These are phyloP conservation scores for Chaitophorus viminalis DNA, from an alignment of 2,888 invertebrate species.

Conservation along the genomic window DNA sequence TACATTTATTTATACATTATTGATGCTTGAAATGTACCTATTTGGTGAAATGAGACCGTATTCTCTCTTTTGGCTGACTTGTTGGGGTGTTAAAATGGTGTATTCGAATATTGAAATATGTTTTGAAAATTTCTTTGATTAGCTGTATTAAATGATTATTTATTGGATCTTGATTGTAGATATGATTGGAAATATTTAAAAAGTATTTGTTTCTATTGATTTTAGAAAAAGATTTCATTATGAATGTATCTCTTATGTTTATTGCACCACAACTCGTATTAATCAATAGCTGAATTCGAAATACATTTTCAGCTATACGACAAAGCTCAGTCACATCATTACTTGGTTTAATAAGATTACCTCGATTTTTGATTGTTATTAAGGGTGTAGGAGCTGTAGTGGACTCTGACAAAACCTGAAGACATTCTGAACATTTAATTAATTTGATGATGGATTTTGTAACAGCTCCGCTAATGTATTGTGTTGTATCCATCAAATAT, in stretches of 20 bases:
- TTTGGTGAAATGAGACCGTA: background rate
- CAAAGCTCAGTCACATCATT: conserved; percentile 13
- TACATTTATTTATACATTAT: too few relatives aligned
- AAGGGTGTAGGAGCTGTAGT: background rate
- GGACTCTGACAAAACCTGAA: background rate
- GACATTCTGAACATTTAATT: background rate
- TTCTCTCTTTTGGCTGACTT: too few relatives aligned
- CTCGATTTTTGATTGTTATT: background rate
- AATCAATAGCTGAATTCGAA: background rate
- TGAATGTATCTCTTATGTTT: too few relatives aligned
- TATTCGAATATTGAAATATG: background rate
- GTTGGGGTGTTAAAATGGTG: background rate
- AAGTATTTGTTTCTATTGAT: conserved; percentile 3
- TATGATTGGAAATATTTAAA: background rate
- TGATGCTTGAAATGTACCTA: too few relatives aligned
- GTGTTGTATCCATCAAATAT: background rate
- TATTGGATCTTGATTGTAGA: background rate
- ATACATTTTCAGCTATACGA: conserved; percentile 13
- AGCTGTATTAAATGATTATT: conserved; percentile 9
- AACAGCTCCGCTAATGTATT: background rate
- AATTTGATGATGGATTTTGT: background rate
- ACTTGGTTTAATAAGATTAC: background rate
- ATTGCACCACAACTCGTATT: background rate
- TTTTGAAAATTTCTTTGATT: conserved; percentile 14
- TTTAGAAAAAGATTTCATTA: too few relatives aligned